phyloP scores from a whole-genome alignment of 2,888 invertebrate species.

The Chymomyza fuscimana region DNA sequence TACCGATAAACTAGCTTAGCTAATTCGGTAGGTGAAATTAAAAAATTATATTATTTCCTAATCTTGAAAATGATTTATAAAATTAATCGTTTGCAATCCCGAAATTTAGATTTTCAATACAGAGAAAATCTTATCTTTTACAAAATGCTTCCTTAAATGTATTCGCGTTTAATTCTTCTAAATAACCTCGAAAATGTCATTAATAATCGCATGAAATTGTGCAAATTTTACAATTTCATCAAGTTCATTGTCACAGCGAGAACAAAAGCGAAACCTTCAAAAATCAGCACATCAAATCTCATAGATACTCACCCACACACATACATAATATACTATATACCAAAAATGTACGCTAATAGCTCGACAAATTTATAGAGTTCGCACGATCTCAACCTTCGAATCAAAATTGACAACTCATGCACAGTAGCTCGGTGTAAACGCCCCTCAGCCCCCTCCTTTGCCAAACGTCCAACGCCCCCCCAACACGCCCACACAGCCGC shows the following conservation, averaged over 20 bases:
- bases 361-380: background rate
- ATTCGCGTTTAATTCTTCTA: background rate
- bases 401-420: slow-evolving; percentile 52
- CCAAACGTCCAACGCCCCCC: slow-evolving; percentile 1
- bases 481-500: slow-evolving; percentile 48
- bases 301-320: slow-evolving; percentile 10
- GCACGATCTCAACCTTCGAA: background rate
- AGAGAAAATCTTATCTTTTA: background rate
- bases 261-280: background rate
- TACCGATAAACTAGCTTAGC: too few species aligned
- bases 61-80: too few species aligned
- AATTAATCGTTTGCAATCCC: too few species aligned
- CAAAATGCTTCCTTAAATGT: background rate
- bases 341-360: background rate
- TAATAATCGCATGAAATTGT: background rate
- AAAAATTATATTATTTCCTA: too few species aligned
- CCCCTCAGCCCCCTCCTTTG: background rate
- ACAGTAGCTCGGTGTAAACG: slow-evolving; percentile 6
- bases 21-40: too few species aligned
- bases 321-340: background rate
- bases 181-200: background rate
- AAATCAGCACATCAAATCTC: background rate
- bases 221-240: background rate
- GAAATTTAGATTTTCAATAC: too few species aligned
- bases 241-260: background rate